Percentiles rank a stretch among this genome's conserved stretches.
Evolutionary conservation across 2,888 invertebrate species (phyloP).

Genomic region (Papilio protenor): DNA sequence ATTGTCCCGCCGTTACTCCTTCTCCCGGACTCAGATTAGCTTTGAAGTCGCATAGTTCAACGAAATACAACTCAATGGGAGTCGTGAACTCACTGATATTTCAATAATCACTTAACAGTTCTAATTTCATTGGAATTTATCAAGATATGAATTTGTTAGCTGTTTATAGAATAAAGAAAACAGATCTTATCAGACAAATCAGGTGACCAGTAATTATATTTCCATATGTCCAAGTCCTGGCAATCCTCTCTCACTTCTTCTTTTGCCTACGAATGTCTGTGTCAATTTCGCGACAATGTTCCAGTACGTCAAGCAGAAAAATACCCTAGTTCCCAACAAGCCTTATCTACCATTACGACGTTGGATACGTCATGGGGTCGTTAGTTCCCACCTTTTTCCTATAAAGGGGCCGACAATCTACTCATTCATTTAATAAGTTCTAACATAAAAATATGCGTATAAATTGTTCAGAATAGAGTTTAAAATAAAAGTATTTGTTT

Average conservation of each 20-base stretch:
- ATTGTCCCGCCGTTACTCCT: constrained; percentile 57
- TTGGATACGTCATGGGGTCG: neutral
- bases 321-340: neutral
- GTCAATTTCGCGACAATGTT: neutral
- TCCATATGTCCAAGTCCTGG: neutral
- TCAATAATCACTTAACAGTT: constrained; percentile 4
- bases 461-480: neutral
- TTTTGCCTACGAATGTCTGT: neutral
- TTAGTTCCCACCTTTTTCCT: neutral
- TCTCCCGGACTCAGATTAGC: constrained; percentile 56
- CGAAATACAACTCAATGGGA: constrained; percentile 38
- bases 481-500: neutral
- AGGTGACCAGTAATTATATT: neutral
- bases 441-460: neutral
- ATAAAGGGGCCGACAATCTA: neutral
- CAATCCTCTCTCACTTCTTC: neutral
- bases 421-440: neutral
- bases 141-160: neutral
- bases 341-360: neutral
- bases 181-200: too few relatives aligned
- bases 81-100: constrained; percentile 34
- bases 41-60: constrained; percentile 52
- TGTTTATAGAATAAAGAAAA: too few relatives aligned
- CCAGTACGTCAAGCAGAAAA: neutral
- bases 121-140: neutral